These are phyloP conservation scores for Megaceryle maxima DNA, from an alignment of 2,113 vertebrate genomes.

Conservation along the genomic window DNA sequence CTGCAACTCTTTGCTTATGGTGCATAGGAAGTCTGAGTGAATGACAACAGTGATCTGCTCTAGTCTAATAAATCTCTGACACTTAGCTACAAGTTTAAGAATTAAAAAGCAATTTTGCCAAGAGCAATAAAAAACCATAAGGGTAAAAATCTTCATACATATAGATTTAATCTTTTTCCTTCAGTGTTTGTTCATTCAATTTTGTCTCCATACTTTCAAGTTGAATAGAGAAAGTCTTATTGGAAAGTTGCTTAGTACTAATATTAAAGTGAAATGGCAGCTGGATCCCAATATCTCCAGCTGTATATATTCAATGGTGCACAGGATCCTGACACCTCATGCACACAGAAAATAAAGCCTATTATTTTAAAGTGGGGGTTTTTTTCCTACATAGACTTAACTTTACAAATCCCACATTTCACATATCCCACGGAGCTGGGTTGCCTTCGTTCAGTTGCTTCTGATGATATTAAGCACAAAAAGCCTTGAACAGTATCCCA, in stretches of 20 bases:
- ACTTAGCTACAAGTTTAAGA: background rate
- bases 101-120: background rate
- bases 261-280: background rate
- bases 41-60: background rate
- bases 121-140: background rate
- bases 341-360: background rate
- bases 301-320: background rate
- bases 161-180: background rate
- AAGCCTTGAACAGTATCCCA: background rate
- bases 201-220: background rate
- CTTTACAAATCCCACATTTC: background rate
- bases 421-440: background rate
- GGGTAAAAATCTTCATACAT: background rate
- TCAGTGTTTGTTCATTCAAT: background rate
- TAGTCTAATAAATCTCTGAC: background rate
- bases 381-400: background rate
- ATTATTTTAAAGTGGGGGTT: background rate
- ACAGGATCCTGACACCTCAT: background rate
- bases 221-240: background rate
- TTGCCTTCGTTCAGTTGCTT: background rate
- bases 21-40: background rate
- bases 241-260: background rate
- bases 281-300: background rate
- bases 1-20: background rate
- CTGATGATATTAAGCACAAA: background rate